Evolutionary conservation across 1,140 invertebrate species (phyloP), one percentile per base, ranked within the genome.

Genomic region (Camponotus floridanus): DNA sequence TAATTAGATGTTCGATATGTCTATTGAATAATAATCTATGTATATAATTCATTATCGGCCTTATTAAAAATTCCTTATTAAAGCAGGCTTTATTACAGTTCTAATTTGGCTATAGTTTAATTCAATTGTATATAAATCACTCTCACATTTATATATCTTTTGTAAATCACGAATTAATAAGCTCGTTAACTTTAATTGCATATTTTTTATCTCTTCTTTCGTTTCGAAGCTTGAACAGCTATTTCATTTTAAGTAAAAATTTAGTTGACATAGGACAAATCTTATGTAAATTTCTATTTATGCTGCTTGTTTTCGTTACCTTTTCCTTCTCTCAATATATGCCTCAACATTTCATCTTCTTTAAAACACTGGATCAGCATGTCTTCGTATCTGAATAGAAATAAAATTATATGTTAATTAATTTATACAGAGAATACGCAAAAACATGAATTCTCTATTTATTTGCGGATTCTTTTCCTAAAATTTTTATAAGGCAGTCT

Each of bases 371-470:
- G 48, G 0, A 86, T 36, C 5, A 93, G 45, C 9, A 84, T 39
- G 31, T 91, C 87, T 55, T 92, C 91, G 62, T 93, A 92, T 11
- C 90, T 88, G 13, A 62, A 45, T 67, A 39, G 31, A 61, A 39
- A 33, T 15, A 42, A 67, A 36, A 8, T 65, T 48, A 65, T 0
- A 64, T 55, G 68, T 64, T 59, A 57, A 31, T 59, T 61, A 1
- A 64, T 64, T 64, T 64, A 6, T 26, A 26, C 26, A 1, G 0
- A 64, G 13, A 33, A 42, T 7, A 7, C 15, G 26, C 15, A 26
- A 6, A 33, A 64, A 64, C 7, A 33, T 64, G 31, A 33, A 64
- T 64, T 64, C 15, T 33, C 26, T 62, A 62, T 64, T 31, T 62
- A 62, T 33, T 31, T 36, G 33, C 13, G 18, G 36, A 65, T 8